Conservation (phyloP, 2,113 vertebrate genomes). For the Tragelaphus buxtoni region DNA sequence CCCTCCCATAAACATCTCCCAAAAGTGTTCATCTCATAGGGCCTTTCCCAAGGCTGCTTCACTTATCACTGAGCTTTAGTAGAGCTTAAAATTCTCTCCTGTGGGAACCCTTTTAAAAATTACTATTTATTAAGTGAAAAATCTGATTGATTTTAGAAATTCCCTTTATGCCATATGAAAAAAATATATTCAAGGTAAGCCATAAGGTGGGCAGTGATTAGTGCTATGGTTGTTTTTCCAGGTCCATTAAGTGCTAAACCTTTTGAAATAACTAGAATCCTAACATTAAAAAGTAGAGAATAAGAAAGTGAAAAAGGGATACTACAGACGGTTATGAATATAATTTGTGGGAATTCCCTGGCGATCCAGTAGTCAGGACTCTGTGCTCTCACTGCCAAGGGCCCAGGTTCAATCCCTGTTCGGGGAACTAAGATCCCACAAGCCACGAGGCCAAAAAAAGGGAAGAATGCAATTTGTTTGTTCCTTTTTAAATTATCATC, state of each 20-base stretch:
- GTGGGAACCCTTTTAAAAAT: not conserved
- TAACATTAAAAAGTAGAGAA: slow-evolving; percentile 1
- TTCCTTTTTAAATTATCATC: not conserved
- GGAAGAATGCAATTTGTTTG: not conserved
- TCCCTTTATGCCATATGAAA: not conserved
- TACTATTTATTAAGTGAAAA: not conserved
- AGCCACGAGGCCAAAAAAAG: not conserved
- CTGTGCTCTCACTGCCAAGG: not conserved
- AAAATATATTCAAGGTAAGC: not conserved
- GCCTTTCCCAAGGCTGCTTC: not conserved
- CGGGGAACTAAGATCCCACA: not conserved
- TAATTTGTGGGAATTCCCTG: not conserved
- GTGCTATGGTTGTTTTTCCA: not conserved
- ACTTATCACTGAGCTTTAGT: not conserved
- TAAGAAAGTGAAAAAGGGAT: not conserved
- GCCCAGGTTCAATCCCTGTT: not conserved
- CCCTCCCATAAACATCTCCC: not conserved
- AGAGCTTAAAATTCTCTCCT: not conserved
- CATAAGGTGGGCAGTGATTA: not conserved
- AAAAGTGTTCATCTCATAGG: not conserved
- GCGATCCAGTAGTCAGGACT: not conserved
- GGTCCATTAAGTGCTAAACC: not conserved
- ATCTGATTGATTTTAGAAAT: not conserved
- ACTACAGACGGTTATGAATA: not conserved
- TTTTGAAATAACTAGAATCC: slow-evolving; percentile 27